phyloP scores from a whole-genome alignment of 2,888 invertebrate genomes.

The Ernsta delagoae region DNA sequence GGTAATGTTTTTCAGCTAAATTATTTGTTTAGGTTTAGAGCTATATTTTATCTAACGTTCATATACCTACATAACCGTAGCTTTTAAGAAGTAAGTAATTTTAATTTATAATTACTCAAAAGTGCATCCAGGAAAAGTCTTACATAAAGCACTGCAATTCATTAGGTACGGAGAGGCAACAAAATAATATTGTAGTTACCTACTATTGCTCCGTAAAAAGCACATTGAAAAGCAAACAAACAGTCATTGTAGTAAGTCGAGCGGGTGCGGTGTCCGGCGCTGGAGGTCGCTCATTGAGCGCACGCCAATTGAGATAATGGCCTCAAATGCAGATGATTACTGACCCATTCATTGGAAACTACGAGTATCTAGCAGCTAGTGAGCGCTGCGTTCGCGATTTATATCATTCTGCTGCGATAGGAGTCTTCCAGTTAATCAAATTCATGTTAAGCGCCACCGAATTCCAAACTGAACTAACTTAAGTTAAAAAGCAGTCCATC shows the following conservation, averaged over 20 bases:
- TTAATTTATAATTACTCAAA: too few species aligned
- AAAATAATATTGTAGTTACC: conserved; percentile 4
- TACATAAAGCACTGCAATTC: conserved; percentile 24
- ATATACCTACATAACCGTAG: too few species aligned
- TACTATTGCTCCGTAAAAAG: conserved; percentile 53
- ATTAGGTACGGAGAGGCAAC: conserved; percentile 9
- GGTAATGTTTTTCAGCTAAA: too few species aligned
- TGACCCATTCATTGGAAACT: conserved; percentile 78
- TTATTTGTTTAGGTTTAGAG: too few species aligned
- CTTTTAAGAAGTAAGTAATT: too few species aligned
- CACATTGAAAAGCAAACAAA: conserved; percentile 73
- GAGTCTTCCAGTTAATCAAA: conserved; percentile 58
- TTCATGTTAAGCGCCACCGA: too few species aligned
- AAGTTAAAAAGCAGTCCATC: too few species aligned
- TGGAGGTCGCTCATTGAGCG: conserved; percentile 77
- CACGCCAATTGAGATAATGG: conserved; percentile 83
- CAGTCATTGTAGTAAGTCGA: conserved; percentile 59
- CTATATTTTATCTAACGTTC: too few species aligned
- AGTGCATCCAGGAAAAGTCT: not conserved
- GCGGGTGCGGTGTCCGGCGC: conserved; percentile 78
- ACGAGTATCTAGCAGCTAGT: conserved; percentile 56
- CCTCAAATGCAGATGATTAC: conserved; percentile 82
- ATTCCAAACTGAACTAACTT: too few species aligned
- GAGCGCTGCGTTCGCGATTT: conserved; percentile 61
- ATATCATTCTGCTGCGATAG: conserved; percentile 56